Conservation (phyloP, 2,797 vertebrate genomes). For the Setipinna tenuifilis region DNA sequence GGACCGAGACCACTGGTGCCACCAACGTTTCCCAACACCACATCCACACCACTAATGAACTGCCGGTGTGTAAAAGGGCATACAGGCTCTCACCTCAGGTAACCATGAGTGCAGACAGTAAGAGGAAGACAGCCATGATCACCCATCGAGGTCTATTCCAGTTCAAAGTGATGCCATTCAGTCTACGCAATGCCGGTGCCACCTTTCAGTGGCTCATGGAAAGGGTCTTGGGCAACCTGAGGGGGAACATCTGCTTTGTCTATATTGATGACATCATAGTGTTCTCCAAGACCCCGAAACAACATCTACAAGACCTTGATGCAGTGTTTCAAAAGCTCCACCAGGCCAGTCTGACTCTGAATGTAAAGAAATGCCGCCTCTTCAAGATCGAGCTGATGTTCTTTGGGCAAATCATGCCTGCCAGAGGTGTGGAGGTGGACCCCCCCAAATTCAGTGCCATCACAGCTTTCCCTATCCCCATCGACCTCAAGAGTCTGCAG, state of each 20-base stretch:
- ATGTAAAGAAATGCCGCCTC: neutral
- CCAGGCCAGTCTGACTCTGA: slow-evolving; percentile 6
- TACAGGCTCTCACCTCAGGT: slow-evolving; percentile 25
- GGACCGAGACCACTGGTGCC: neutral
- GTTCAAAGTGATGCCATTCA: slow-evolving; percentile 33
- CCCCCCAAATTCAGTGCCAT: no score
- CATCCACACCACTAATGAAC: neutral
- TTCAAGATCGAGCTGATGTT: slow-evolving; percentile 9
- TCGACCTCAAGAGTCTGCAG: neutral
- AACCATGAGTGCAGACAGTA: neutral
- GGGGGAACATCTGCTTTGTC: slow-evolving; percentile 11
- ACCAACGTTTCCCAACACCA: neutral
- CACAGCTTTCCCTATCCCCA: neutral
- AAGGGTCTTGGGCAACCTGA: neutral
- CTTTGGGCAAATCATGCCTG: slow-evolving; percentile 11
- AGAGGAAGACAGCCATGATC: neutral
- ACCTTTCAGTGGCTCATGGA: slow-evolving; percentile 33
- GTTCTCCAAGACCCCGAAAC: neutral
- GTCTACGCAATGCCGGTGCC: slow-evolving; percentile 13
- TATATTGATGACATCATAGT: slow-evolving; percentile 34
- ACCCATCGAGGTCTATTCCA: slow-evolving; percentile 19
- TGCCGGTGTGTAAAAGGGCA: slow-evolving; percentile 27
- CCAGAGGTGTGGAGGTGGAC: neutral
- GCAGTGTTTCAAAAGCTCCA: neutral
- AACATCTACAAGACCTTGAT: neutral